Evolutionary conservation across 2,888 invertebrate species (phyloP).

Genomic region (Clivina fossor): DNA sequence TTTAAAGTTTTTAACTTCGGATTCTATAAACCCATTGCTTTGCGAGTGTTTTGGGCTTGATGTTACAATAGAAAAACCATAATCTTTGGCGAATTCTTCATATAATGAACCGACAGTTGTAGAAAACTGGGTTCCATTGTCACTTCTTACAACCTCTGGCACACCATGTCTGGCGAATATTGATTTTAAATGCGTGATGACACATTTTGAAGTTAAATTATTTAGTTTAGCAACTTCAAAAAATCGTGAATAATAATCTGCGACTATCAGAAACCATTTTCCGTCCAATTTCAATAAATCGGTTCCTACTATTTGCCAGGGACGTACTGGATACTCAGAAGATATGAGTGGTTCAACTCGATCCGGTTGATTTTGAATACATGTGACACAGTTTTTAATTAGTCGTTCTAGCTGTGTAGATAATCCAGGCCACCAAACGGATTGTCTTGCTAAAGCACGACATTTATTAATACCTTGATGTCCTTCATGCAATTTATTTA

Average conservation of each 20-base stretch:
- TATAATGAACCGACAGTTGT: conserved; percentile 30
- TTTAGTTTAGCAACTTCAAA: conserved; percentile 34
- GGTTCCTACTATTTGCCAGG: conserved; percentile 38
- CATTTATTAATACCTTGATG: conserved; percentile 40
- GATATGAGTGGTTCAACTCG: conserved; percentile 36
- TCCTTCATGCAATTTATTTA: conserved; percentile 37
- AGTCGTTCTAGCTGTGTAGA: conserved; percentile 29
- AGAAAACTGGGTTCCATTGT: conserved; percentile 40
- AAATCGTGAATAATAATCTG: conserved; percentile 39
- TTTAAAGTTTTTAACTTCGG: conserved; percentile 40
- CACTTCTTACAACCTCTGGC: conserved; percentile 38
- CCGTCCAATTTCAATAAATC: conserved; percentile 36
- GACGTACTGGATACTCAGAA: conserved; percentile 35
- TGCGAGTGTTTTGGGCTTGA: conserved; percentile 39
- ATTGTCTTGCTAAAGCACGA: conserved; percentile 32
- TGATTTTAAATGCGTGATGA: conserved; percentile 31
- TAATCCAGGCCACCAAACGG: conserved; percentile 40
- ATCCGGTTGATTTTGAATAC: conserved; percentile 31
- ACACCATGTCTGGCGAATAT: conserved; percentile 40
- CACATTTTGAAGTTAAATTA: conserved; percentile 13
- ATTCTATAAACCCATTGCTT: conserved; percentile 40
- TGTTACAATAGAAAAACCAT: conserved; percentile 36
- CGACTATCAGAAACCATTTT: conserved; percentile 34
- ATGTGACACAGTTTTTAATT: conserved; percentile 30
- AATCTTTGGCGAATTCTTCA: conserved; percentile 36